Percentiles rank a stretch among this genome's conserved stretches.
These are phyloP conservation scores for Cygnus buccinator DNA, from an alignment of 2,113 vertebrate genomes.

Conservation along the genomic window DNA sequence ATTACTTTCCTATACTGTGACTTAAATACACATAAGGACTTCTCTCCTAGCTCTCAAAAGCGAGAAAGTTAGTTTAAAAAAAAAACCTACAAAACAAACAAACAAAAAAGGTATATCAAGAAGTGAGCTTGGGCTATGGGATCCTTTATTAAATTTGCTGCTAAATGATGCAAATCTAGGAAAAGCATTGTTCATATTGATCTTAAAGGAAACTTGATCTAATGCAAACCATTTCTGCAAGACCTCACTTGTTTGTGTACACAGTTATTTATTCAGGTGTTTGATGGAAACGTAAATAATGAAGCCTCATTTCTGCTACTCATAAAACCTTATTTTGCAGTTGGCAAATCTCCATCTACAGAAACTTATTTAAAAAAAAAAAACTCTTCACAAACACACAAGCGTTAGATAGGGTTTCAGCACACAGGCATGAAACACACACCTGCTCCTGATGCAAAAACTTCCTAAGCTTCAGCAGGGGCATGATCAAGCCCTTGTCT, in stretches of 20 bases:
- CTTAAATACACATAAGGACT: not conserved
- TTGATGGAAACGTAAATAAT: constrained; percentile 28
- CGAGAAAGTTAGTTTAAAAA: not conserved
- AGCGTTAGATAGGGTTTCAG: not conserved
- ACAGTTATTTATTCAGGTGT: constrained; percentile 60
- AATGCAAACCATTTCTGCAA: not conserved
- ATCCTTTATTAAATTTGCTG: not conserved
- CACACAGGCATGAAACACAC: not conserved
- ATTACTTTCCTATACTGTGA: not conserved
- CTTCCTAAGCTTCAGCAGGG: not conserved
- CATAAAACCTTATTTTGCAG: constrained; percentile 24
- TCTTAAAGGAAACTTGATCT: constrained; percentile 2
- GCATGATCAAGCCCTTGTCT: not conserved
- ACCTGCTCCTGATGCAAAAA: not conserved
- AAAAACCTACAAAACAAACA: not conserved
- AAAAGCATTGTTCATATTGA: not conserved
- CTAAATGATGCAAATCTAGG: not conserved
- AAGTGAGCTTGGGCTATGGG: not conserved
- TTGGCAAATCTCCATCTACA: constrained; percentile 13
- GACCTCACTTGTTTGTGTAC: not conserved
- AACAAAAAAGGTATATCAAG: not conserved
- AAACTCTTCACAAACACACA: not conserved
- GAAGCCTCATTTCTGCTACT: constrained; percentile 11
- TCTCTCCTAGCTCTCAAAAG: not conserved
- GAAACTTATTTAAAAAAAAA: not conserved